Conservation (phyloP, 2,797 vertebrate species). For the Lagocephalus sceleratus region DNA sequence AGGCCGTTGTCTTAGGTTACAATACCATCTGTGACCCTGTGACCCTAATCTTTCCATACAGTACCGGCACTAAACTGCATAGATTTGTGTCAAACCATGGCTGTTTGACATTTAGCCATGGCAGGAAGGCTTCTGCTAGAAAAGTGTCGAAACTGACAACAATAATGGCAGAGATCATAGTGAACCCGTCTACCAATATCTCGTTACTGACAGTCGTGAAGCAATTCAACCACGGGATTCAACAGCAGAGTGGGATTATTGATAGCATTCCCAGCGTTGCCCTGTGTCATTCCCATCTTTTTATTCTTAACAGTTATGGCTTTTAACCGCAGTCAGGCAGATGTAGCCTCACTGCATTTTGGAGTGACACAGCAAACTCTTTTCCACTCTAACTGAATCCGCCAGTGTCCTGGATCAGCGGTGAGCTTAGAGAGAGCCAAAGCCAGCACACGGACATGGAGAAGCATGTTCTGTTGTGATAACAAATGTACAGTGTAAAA, state of each 20-base stretch:
- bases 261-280: slow-evolving; percentile 2
- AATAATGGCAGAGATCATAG: slow-evolving; percentile 6
- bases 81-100: neutral
- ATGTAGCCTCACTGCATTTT: neutral
- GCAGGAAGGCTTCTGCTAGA: neutral
- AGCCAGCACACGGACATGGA: too few species aligned
- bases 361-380: neutral
- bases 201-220: slow-evolving; percentile 9
- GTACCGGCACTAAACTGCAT: neutral
- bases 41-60: slow-evolving; percentile 4
- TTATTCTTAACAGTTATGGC: neutral
- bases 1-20: neutral
- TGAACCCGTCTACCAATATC: slow-evolving; percentile 12
- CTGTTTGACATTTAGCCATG: slow-evolving; percentile 8
- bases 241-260: neutral
- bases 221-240: neutral
- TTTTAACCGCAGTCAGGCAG: neutral
- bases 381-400: neutral
- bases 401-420: neutral
- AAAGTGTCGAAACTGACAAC: slow-evolving; percentile 2
- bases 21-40: slow-evolving; percentile 1
- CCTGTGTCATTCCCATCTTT: slow-evolving; percentile 4
- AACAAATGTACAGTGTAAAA: too few species aligned
- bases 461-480: too few species aligned
- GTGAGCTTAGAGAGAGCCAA: neutral